Conservation (phyloP, 2,888 invertebrate genomes). For the Dynastes grantii region DNA sequence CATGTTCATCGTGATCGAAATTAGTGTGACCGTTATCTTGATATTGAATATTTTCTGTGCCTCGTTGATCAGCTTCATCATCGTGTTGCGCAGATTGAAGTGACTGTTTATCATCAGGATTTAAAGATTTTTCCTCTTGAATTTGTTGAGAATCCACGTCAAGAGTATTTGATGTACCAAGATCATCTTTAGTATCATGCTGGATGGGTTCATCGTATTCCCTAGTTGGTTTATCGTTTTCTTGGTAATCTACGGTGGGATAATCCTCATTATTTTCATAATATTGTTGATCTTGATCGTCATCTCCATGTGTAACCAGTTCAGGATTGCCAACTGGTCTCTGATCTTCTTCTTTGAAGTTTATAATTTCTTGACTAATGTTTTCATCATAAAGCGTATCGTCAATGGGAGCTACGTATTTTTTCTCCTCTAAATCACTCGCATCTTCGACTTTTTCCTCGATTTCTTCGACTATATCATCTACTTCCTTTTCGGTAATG, state of each 20-base stretch:
- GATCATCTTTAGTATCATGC: no score
- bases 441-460: not conserved
- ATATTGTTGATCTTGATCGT: conserved; percentile 49
- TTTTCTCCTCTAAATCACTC: not conserved
- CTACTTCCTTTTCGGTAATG: not conserved
- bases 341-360: not conserved
- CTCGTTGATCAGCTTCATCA: not conserved
- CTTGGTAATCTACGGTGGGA: conserved; percentile 3
- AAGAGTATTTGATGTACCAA: not conserved
- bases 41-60: not conserved
- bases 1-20: not conserved
- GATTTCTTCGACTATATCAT: not conserved
- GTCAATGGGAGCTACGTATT: not conserved
- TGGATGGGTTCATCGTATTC: not conserved
- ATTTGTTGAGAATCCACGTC: not conserved
- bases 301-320: conserved; percentile 19
- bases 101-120: not conserved
- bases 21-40: not conserved
- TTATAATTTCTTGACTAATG: not conserved
- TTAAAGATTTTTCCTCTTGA: not conserved
- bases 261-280: not conserved
- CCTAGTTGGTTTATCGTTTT: not conserved
- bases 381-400: conserved; percentile 8
- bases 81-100: not conserved
- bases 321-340: not conserved